A percentile compares a stretch with the other conserved stretches of the same genome.
Conservation (phyloP, 2,113 vertebrate genomes). For the Holacanthus passer region DNA sequence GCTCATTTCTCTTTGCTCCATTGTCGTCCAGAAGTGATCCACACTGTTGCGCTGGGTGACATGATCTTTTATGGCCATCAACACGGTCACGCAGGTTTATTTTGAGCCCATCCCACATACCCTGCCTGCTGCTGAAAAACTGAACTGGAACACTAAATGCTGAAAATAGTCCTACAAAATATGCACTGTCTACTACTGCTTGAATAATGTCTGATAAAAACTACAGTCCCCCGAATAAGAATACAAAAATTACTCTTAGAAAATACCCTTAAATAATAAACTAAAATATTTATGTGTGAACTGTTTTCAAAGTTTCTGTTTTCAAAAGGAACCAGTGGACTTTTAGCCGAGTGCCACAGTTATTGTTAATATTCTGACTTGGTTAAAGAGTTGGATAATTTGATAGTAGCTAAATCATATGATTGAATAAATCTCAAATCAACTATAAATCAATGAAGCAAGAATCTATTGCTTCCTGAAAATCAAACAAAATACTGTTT, state of each 20-base stretch:
- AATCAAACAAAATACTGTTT: neutral
- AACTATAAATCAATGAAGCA: neutral
- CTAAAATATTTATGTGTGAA: too few species aligned
- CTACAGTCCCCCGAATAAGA: neutral
- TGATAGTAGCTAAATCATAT: neutral
- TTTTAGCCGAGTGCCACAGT: neutral
- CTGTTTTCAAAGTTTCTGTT: too few species aligned
- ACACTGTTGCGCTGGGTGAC: neutral
- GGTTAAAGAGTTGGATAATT: neutral
- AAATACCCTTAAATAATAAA: too few species aligned
- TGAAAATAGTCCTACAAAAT: neutral
- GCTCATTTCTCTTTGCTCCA: neutral
- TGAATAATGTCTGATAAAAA: too few species aligned
- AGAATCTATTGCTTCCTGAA: neutral
- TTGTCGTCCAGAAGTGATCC: neutral
- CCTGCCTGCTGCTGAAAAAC: neutral
- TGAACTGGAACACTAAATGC: neutral
- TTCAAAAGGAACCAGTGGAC: too few species aligned
- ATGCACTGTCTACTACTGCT: neutral
- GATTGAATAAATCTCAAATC: neutral
- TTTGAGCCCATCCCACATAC: constrained; percentile 17
- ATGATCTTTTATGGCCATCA: neutral
- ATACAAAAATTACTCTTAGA: neutral
- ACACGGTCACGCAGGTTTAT: constrained; percentile 13
- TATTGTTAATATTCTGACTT: neutral